Conservation (phyloP, 2,797 vertebrate genomes). For the Balearica regulorum region DNA sequence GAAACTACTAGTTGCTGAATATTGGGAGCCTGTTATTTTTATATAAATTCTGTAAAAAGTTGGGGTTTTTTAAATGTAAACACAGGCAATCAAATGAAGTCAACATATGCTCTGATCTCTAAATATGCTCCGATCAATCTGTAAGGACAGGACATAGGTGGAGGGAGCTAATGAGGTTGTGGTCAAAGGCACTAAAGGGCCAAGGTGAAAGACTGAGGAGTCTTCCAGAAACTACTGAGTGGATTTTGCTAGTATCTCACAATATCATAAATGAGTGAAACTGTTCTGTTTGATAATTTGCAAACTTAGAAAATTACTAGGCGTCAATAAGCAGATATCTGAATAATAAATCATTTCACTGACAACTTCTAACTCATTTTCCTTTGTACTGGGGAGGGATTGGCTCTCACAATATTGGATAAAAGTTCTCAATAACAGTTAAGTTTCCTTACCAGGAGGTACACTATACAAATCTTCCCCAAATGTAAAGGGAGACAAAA, state of each 20-base stretch:
- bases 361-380: neutral
- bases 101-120: neutral
- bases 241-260: neutral
- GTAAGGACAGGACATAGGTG: neutral
- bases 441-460: neutral
- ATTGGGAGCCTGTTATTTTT: neutral
- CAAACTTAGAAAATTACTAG: neutral
- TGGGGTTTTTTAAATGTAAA: neutral
- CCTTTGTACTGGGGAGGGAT: neutral
- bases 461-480: neutral
- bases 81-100: neutral
- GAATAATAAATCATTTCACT: neutral
- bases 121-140: neutral
- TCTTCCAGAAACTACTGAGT: neutral
- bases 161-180: neutral
- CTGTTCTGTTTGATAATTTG: neutral
- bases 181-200: neutral
- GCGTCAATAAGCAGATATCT: neutral
- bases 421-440: neutral
- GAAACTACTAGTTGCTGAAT: neutral
- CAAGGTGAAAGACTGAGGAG: neutral
- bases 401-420: neutral
- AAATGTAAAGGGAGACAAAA: neutral
- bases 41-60: neutral
- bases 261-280: neutral